A percentile compares a stretch with the other conserved stretches of the same genome.
phyloP scores from a whole-genome alignment of 2,888 invertebrate species.

The Nowickia ferox region DNA sequence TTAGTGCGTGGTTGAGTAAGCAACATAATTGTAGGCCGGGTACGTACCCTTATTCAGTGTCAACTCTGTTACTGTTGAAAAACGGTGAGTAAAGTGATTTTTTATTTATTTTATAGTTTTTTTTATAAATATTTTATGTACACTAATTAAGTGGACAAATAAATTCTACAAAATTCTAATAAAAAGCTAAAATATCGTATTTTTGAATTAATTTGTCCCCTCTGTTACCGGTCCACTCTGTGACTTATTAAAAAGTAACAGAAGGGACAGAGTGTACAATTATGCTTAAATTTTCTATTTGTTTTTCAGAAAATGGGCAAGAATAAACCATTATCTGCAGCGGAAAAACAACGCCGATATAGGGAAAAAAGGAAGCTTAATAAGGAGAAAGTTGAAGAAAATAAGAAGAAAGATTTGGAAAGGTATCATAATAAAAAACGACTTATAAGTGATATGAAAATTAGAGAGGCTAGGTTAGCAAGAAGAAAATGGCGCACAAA shows the following conservation, averaged over 20 bases:
- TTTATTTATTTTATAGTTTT: constrained; percentile 4
- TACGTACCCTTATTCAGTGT: constrained; percentile 51
- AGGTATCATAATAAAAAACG: constrained; percentile 52
- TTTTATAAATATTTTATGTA: constrained; percentile 51
- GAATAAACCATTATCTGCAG: constrained; percentile 55
- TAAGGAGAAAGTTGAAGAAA: constrained; percentile 52
- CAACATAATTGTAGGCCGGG: constrained; percentile 56
- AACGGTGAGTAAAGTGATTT: constrained; percentile 50
- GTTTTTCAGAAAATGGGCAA: constrained; percentile 51
- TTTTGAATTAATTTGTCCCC: constrained; percentile 52
- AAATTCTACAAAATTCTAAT: constrained; percentile 42
- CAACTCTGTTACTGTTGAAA: constrained; percentile 38
- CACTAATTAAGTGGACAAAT: constrained; percentile 48
- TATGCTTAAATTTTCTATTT: constrained; percentile 49
- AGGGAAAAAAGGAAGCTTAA: constrained; percentile 31
- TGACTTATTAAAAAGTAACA: constrained; percentile 15
- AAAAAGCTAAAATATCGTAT: constrained; percentile 55
- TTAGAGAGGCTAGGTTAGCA: constrained; percentile 51
- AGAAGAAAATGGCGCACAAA: constrained; percentile 51
- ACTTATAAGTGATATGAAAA: constrained; percentile 48
- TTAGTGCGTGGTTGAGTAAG: constrained; percentile 53
- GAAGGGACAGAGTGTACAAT: constrained; percentile 48
- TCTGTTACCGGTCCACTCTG: constrained; percentile 39
- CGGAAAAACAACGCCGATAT: constrained; percentile 43
- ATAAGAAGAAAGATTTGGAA: constrained; percentile 55